These are phyloP conservation scores for Paracanthobrama guichenoti DNA, from an alignment of 2,113 vertebrate species.

Conservation along the genomic window DNA sequence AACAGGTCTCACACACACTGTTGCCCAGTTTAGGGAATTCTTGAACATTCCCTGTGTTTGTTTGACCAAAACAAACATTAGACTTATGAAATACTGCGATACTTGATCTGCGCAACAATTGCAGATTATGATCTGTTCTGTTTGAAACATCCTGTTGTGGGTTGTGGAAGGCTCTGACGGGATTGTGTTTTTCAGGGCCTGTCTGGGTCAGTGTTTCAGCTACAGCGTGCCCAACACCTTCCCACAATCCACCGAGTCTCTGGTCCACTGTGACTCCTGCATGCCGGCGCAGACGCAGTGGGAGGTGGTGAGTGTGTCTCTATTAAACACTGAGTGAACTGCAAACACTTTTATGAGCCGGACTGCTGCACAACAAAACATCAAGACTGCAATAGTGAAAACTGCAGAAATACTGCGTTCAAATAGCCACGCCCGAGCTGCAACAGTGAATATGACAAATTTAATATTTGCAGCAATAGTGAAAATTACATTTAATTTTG, in stretches of 20 bases:
- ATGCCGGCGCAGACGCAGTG: conserved; percentile 96
- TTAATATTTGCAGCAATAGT: too few relatives aligned
- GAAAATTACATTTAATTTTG: too few relatives aligned
- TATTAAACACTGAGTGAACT: not conserved
- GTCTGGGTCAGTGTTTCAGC: conserved; percentile 98
- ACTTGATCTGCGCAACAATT: not conserved
- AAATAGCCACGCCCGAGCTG: not conserved
- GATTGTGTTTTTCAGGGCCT: conserved; percentile 79
- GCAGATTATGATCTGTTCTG: not conserved
- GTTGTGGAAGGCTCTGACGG: not conserved
- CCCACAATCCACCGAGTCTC: conserved; percentile 95
- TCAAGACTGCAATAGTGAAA: not conserved
- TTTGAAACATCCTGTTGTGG: not conserved
- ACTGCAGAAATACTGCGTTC: not conserved
- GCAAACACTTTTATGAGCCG: not conserved
- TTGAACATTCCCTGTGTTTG: not conserved
- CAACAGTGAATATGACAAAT: not conserved
- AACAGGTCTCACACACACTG: conserved; percentile 83
- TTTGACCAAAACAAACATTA: not conserved
- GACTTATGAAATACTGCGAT: not conserved
- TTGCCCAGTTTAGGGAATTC: not conserved
- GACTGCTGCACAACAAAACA: not conserved
- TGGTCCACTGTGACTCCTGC: conserved; percentile 98
- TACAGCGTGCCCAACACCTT: conserved; percentile 99
- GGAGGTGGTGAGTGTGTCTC: conserved; percentile 91